phyloP scores from a whole-genome alignment of 2,888 invertebrate species.

The Chrysodeixis includens region DNA sequence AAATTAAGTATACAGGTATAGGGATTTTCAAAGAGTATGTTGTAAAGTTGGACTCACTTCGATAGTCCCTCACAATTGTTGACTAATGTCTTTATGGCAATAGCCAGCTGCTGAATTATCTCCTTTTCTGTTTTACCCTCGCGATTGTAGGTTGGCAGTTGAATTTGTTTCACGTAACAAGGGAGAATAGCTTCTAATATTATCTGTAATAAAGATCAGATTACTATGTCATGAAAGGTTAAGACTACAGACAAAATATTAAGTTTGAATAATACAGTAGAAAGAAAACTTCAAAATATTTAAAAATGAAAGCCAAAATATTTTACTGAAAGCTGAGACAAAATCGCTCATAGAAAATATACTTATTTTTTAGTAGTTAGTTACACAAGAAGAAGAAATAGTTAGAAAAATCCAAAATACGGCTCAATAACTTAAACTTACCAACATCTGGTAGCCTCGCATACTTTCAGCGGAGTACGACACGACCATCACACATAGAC shows the following conservation, averaged over 20 bases:
- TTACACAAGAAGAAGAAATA: not conserved
- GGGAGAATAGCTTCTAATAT: constrained; percentile 99
- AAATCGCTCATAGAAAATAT: no score
- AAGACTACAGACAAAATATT: not conserved
- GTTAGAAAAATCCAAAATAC: no score
- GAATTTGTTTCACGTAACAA: constrained; percentile 98
- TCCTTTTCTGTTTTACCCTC: constrained; percentile 98
- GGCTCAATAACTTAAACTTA: constrained; percentile 80
- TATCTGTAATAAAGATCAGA: constrained; percentile 89
- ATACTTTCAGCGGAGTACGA: constrained; percentile 99
- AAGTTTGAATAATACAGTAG: not conserved
- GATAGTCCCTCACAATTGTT: constrained; percentile 98
- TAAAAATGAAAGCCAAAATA: no score
- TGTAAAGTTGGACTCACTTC: constrained; percentile 91
- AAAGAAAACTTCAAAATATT: not conserved
- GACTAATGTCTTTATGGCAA: constrained; percentile 98
- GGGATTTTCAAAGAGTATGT: not conserved
- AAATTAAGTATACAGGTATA: constrained; percentile 1
- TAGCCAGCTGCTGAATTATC: constrained; percentile 97
- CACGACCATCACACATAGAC: constrained; percentile 99
- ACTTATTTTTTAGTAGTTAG: no score
- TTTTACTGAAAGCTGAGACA: no score
- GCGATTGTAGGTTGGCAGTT: constrained; percentile 95
- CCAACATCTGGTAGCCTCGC: constrained; percentile 97
- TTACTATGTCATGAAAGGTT: not conserved